A percentile compares a stretch with the other conserved stretches of the same genome.
Evolutionary conservation across 2,113 vertebrate genomes (phyloP).

Genomic region (Neotoma lepida): DNA sequence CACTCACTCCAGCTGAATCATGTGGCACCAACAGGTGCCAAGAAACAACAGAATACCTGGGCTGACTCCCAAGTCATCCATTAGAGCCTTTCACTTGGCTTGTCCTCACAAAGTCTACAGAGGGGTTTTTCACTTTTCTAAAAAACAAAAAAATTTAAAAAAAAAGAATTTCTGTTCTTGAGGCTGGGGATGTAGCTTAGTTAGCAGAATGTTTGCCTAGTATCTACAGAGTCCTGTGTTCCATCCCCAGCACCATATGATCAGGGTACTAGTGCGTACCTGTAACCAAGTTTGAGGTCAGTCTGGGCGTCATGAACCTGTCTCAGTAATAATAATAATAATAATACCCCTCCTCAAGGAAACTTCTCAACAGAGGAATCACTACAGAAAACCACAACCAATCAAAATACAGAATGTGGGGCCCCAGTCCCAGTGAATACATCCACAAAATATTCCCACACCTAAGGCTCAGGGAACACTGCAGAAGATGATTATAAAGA

Average conservation of each 20-base stretch:
- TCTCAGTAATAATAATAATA: too few relatives aligned
- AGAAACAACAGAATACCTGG: not conserved
- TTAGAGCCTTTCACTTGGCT: not conserved
- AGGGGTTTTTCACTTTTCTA: not conserved
- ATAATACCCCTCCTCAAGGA: not conserved
- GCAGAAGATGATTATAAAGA: not conserved
- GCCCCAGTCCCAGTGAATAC: not conserved
- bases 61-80: constrained; percentile 12
- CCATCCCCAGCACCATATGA: not conserved
- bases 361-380: not conserved
- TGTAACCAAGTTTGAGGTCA: not conserved
- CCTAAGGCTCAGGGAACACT: not conserved
- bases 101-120: not conserved
- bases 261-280: not conserved
- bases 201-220: not conserved
- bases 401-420: not conserved
- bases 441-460: not conserved
- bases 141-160: not conserved
- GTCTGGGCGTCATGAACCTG: not conserved
- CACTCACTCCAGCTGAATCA: not conserved
- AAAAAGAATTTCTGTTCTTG: not conserved
- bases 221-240: not conserved
- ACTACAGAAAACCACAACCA: not conserved
- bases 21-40: not conserved
- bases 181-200: not conserved